Base-by-base conservation (phyloP, 2,888 invertebrate genomes). In the Xestia xanthographa region DNA sequence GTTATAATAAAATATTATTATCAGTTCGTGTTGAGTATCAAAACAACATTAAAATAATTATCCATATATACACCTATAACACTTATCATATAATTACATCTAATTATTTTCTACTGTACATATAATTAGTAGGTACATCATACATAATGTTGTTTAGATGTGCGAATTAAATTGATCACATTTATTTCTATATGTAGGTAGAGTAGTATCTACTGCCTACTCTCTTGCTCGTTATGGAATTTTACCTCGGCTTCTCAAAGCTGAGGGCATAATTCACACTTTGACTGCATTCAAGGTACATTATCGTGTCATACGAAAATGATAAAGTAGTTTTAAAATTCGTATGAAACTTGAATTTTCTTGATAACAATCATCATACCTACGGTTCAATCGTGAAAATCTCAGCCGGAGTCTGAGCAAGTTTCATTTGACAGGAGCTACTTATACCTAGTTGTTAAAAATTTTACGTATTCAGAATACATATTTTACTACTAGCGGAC, bases 11-110 rank as follows among this genome's bases (percentile, higher is more conserved):
- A 95, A 95, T 95, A 95, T 96, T 95, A 95, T 95, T 93, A 94
- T 96, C 96, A 96, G 96, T 96, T 96, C 96, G 91, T 93, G 94
- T 95, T 96, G 96, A 96, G 96, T 96, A 96, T 96, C 95, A 94
- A 95, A 95, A 95, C 94, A 95, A 95, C 93, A 92, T 93, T 93
- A 94, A 91, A 91, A 91, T 91, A 91, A 88, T 90, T 89, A 90
- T 91, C 88, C 88, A 90, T 94, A 92, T 93, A 93, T 93, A 94
- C 87, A 92, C 83, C 81, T 88, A 88, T 89, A 90, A 90, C 88
- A 91, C 87, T 83, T 86, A 88, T 79, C 75, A 82, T 86, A 77
- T 66, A 82, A 73, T 70, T 79, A 76, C 65, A 86, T 74, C 80
- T 87, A 89, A 87, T 85, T 87, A 89, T 62, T 76, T 80, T 78